Percentiles rank a stretch among this genome's conserved stretches.
Conservation (phyloP, 2,888 invertebrate genomes). For the Lasioglossum morio region DNA sequence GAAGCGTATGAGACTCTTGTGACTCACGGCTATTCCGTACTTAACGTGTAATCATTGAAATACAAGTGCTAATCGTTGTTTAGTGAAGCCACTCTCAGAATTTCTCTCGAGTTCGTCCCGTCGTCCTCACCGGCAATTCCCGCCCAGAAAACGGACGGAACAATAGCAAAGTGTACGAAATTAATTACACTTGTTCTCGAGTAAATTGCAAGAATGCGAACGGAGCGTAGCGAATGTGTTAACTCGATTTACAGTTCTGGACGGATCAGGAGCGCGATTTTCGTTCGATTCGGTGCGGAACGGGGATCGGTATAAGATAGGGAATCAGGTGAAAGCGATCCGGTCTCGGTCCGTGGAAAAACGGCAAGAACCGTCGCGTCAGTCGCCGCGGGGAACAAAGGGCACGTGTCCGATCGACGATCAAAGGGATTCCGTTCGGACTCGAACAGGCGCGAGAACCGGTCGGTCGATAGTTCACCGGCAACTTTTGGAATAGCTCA, state of each 20-base stretch:
- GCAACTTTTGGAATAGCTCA: constrained; percentile 49
- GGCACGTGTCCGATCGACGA: constrained; percentile 22
- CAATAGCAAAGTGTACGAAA: no score
- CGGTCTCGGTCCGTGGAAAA: not conserved
- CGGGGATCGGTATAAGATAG: not conserved
- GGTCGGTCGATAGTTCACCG: constrained; percentile 36
- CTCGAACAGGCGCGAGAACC: not conserved
- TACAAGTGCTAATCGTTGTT: no score
- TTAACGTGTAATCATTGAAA: no score
- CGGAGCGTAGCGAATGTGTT: not conserved
- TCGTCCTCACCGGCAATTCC: no score
- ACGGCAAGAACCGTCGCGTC: not conserved
- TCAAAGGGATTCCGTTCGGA: constrained; percentile 33
- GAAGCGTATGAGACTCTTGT: no score
- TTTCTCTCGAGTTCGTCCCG: no score
- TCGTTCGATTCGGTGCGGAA: not conserved
- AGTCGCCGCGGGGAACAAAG: constrained; percentile 20
- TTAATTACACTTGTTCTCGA: no score
- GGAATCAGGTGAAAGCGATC: constrained; percentile 8
- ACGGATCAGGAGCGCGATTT: not conserved
- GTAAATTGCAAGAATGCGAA: no score
- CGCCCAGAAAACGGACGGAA: no score
- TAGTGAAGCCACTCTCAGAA: no score
- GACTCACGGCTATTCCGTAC: no score
- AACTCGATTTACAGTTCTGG: not conserved